Conservation (phyloP, 1,140 invertebrate species). For the Scaptomyza pallida region DNA sequence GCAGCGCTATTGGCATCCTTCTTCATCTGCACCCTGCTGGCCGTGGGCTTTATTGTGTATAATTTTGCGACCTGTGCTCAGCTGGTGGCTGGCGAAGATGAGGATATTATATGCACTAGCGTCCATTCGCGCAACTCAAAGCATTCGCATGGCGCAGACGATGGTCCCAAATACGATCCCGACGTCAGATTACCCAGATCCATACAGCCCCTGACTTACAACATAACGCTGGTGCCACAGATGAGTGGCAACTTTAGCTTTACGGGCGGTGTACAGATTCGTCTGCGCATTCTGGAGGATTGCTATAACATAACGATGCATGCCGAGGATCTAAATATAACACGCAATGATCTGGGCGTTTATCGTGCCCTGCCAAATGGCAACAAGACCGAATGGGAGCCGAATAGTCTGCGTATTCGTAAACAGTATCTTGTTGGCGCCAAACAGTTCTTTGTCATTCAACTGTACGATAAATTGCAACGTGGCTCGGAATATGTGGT, state of each 20-base stretch:
- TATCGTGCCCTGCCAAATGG: constrained; percentile 44
- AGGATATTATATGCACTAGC: constrained; percentile 83
- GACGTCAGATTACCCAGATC: constrained; percentile 88
- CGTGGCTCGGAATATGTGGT: constrained; percentile 88
- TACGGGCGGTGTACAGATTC: constrained; percentile 88
- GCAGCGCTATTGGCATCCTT: constrained; percentile 65
- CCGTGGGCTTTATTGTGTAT: constrained; percentile 88
- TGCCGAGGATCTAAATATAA: constrained; percentile 88
- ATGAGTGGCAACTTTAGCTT: constrained; percentile 92
- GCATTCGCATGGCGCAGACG: constrained; percentile 53
- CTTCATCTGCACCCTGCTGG: constrained; percentile 76
- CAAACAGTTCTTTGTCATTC: constrained; percentile 90
- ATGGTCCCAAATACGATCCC: constrained; percentile 73
- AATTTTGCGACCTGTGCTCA: constrained; percentile 88
- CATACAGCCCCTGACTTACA: constrained; percentile 88
- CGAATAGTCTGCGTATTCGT: constrained; percentile 73
- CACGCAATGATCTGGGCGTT: constrained; percentile 85
- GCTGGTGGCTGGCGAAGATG: constrained; percentile 71
- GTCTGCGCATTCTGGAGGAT: constrained; percentile 87
- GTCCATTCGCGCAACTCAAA: constrained; percentile 80
- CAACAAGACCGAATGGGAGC: constrained; percentile 33
- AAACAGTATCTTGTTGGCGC: constrained; percentile 86
- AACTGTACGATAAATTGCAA: constrained; percentile 86
- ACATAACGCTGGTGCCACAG: constrained; percentile 89
- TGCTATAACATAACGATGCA: constrained; percentile 92